Conservation (phyloP, 2,113 vertebrate species). For the Stigmatopora nigra region DNA sequence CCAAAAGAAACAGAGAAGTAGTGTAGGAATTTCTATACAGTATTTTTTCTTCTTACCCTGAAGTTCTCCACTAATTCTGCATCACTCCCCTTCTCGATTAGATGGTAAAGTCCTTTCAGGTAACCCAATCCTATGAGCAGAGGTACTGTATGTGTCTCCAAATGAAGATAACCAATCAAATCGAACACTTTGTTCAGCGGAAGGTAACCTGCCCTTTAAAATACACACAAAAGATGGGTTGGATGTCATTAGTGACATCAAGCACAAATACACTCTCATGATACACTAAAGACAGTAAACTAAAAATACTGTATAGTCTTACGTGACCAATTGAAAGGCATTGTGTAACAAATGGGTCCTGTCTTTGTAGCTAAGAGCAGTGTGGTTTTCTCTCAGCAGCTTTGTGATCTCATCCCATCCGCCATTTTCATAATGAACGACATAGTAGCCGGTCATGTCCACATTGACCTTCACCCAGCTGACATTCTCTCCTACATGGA, state of each 20-base stretch:
- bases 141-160: slow-evolving; percentile 67
- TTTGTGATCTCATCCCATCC: slow-evolving; percentile 67
- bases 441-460: slow-evolving; percentile 75
- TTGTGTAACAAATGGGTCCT: slow-evolving; percentile 72
- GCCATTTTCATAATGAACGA: slow-evolving; percentile 71
- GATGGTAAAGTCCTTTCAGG: slow-evolving; percentile 61
- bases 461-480: slow-evolving; percentile 75
- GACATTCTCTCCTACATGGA: slow-evolving; percentile 60
- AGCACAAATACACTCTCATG: neutral
- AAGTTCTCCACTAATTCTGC: slow-evolving; percentile 55
- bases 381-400: slow-evolving; percentile 71
- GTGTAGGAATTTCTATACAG: neutral
- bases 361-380: slow-evolving; percentile 70
- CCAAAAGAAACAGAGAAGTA: slow-evolving; percentile 21
- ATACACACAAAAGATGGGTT: neutral
- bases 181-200: slow-evolving; percentile 62
- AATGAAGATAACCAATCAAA: slow-evolving; percentile 65
- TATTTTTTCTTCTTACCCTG: slow-evolving; percentile 49
- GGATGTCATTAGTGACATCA: neutral
- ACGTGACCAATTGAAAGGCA: slow-evolving; percentile 73
- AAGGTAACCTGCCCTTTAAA: slow-evolving; percentile 63
- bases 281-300: neutral
- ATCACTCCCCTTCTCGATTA: slow-evolving; percentile 63
- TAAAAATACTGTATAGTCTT: slow-evolving; percentile 28
- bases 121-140: slow-evolving; percentile 67